These are phyloP conservation scores for Ivindomyrus marchei DNA, from an alignment of 2,113 vertebrate genomes.

Conservation along the genomic window DNA sequence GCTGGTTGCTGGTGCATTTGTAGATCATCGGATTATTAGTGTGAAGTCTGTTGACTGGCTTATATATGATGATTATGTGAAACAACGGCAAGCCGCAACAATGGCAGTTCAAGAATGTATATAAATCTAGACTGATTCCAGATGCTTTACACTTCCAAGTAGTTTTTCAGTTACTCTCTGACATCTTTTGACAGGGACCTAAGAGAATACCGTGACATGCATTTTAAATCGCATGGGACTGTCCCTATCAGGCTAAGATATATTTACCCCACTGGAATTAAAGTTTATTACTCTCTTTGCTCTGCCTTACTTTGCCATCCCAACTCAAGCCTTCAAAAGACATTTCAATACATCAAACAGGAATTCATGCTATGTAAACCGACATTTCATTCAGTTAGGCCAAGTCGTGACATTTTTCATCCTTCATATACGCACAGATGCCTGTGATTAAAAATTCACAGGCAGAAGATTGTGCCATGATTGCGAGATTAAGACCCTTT, in stretches of 20 bases:
- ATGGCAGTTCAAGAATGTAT: not conserved
- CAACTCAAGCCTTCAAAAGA: not conserved
- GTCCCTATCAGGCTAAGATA: not conserved
- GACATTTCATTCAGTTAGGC: not conserved
- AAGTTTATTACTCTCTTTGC: not conserved
- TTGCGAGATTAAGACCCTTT: not conserved
- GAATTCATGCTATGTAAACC: not conserved
- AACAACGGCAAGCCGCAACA: not conserved
- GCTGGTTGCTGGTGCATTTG: not conserved
- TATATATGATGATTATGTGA: not conserved
- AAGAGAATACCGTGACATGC: not conserved
- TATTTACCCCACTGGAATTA: not conserved
- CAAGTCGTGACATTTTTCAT: not conserved
- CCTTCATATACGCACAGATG: not conserved
- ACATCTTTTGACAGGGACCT: not conserved
- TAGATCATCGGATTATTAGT: not conserved
- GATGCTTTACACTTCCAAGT: not conserved
- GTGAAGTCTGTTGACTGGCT: not conserved
- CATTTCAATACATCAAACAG: not conserved
- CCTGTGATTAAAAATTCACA: not conserved
- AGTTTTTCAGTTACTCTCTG: not conserved
- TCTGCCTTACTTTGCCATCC: not conserved
- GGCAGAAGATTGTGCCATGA: not conserved
- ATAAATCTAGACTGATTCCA: not conserved
- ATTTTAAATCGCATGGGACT: not conserved